A percentile compares a stretch with the other conserved stretches of the same genome.
Evolutionary conservation across 2,113 vertebrate genomes (phyloP).

Genomic region (Vanacampus margaritifer): DNA sequence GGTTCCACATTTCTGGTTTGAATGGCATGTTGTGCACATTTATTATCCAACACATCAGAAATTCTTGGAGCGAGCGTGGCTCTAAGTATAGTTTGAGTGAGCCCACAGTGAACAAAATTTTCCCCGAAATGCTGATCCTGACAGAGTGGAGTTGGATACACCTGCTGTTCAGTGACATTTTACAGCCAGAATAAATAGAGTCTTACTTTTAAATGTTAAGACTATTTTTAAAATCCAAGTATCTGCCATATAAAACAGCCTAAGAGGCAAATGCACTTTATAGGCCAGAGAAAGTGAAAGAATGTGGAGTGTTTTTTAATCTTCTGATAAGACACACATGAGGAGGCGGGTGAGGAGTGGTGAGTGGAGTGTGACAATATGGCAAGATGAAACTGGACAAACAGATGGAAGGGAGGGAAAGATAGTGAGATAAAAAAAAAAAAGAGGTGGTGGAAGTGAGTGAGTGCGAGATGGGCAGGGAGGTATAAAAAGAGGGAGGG

Average conservation of each 20-base stretch:
- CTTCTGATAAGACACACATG: slow-evolving; percentile 47
- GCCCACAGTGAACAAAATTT: slow-evolving; percentile 12
- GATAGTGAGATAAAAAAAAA: slow-evolving; percentile 48
- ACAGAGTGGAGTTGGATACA: slow-evolving; percentile 15
- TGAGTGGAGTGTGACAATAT: slow-evolving; percentile 50
- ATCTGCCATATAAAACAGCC: slow-evolving; percentile 17
- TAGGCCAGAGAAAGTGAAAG: neutral
- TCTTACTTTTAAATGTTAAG: slow-evolving; percentile 5
- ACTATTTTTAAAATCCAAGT: neutral
- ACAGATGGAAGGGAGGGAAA: slow-evolving; percentile 57
- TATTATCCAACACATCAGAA: slow-evolving; percentile 3
- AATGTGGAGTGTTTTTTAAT: slow-evolving; percentile 35
- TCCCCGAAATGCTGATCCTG: slow-evolving; percentile 11
- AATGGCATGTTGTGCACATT: slow-evolving; percentile 2
- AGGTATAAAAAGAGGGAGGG: slow-evolving; percentile 72
- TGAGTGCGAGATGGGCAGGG: slow-evolving; percentile 67
- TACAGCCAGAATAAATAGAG: neutral
- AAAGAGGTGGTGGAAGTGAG: slow-evolving; percentile 61
- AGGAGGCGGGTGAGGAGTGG: slow-evolving; percentile 54
- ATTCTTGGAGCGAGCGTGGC: neutral
- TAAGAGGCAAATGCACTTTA: slow-evolving; percentile 15
- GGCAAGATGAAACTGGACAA: slow-evolving; percentile 45
- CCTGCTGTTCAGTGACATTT: neutral
- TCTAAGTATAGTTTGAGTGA: slow-evolving; percentile 1
- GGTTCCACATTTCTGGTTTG: slow-evolving; percentile 1